Conservation (phyloP, 1,140 invertebrate genomes). For the Phthorimaea operculella region DNA sequence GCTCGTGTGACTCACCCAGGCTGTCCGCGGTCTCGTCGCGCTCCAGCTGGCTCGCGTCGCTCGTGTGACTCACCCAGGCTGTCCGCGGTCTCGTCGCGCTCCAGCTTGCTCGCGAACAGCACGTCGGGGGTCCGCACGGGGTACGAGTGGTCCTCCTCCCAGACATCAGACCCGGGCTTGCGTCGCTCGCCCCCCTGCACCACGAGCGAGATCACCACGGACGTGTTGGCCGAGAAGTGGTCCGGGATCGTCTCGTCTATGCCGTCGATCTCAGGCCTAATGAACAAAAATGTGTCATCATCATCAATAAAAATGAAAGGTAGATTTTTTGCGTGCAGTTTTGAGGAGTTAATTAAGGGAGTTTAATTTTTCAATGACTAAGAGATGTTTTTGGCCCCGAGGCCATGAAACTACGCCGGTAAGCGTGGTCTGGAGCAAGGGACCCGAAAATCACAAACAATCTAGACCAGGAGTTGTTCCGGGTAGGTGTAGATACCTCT, state of each 20-base stretch:
- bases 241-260: constrained; percentile 82
- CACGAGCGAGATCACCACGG: constrained; percentile 77
- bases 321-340: no score
- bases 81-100: constrained; percentile 85
- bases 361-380: no score
- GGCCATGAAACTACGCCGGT: no score
- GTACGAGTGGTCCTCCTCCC: constrained; percentile 72
- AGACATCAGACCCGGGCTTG: constrained; percentile 77
- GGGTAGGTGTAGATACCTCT: constrained; percentile 55
- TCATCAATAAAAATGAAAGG: not conserved
- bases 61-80: constrained; percentile 79
- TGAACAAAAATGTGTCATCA: constrained; percentile 1
- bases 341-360: no score
- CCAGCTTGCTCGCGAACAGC: constrained; percentile 83
- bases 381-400: no score
- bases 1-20: no score
- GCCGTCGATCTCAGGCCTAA: constrained; percentile 84
- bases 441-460: no score
- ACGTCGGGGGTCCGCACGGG: constrained; percentile 67
- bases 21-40: no score
- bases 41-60: no score
- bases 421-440: no score
- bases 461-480: no score
- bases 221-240: constrained; percentile 83
- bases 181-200: constrained; percentile 75